Base-by-base conservation (phyloP, 2,888 invertebrate genomes). In the Pollenia labialis region DNA sequence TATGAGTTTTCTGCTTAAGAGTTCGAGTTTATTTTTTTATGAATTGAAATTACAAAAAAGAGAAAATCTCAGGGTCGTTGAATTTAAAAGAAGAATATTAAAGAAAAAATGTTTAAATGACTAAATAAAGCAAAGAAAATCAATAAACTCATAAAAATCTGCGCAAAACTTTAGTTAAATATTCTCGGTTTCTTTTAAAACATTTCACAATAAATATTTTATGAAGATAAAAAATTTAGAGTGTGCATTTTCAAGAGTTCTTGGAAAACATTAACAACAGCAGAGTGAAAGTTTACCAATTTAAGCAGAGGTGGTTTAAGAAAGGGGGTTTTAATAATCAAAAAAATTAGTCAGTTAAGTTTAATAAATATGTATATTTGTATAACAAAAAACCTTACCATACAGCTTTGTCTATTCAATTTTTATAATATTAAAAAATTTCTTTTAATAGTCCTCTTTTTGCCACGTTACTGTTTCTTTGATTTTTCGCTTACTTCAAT, bases 131-230 rank as follows among this genome's bases (percentile, higher is more conserved):
- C 12, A 32, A 54, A 52, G 60, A 87, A 88, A 89, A 88, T 89
- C 88, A 74, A 88, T 87, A 85, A 81, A 76, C 23, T 68, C 75
- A 87, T 84, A 82, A 79, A 87, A 89, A 89, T 88, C 89, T 85
- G 87, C 82, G 68, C 52, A 54, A 74, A 85, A 72, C 23, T 66
- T 60, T 48, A 64, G 48, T 32, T 46, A 46, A 66, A 23, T 46
- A 12, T 68, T 68, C 8, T 68, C 16, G 11, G 60, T 68, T 69
- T 58, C 14, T 42, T 52, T 44, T 23, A 56, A 23, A 23, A 64
- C 62, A 40, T 66, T 81, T 60, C 8, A n/a, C 42, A 58, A 74
- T 66, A 74, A 81, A 72, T 81, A 56, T 54, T 52, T 69, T 4
- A 46, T 46, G 54, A 66, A 66, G 6, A 32, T n/a, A 76, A 66